Conservation (phyloP, 2,113 vertebrate species). For the Aphyosemion australe region DNA sequence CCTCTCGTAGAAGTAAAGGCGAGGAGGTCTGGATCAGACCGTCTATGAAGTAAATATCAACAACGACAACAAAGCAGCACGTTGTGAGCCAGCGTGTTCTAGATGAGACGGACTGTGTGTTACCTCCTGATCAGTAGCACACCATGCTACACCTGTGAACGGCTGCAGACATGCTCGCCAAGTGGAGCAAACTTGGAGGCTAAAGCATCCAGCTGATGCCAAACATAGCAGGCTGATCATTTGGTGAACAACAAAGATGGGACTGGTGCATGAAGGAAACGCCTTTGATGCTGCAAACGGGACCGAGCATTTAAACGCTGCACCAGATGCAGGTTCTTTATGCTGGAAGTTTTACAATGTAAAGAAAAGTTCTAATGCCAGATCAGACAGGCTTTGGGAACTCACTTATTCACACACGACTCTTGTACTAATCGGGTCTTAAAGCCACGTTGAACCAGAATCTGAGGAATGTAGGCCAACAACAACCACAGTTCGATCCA, state of each 20-base stretch:
- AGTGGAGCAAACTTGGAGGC: slow-evolving; percentile 28
- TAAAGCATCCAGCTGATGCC: slow-evolving; percentile 14
- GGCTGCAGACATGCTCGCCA: too few species aligned
- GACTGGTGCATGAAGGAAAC: neutral
- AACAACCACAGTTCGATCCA: slow-evolving; percentile 45
- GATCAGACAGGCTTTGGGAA: slow-evolving; percentile 76
- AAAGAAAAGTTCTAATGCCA: slow-evolving; percentile 69
- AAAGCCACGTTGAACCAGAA: slow-evolving; percentile 80
- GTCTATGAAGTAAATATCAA: too few species aligned
- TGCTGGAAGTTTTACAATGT: too few species aligned
- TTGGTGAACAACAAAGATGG: slow-evolving; percentile 8
- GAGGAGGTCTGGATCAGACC: slow-evolving; percentile 34
- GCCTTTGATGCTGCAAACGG: neutral
- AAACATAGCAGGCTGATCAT: slow-evolving; percentile 34
- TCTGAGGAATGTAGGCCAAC: slow-evolving; percentile 82
- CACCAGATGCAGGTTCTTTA: too few species aligned
- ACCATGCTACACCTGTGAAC: slow-evolving; percentile 23
- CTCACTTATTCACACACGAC: slow-evolving; percentile 69
- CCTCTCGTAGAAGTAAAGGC: slow-evolving; percentile 4
- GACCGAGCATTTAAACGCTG: neutral
- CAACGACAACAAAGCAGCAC: slow-evolving; percentile 29
- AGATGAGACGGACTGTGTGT: neutral
- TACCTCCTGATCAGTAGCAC: neutral
- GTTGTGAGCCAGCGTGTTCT: neutral
- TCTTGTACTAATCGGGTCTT: slow-evolving; percentile 79